Evolutionary conservation across 2,113 vertebrate genomes (phyloP).

Genomic region (Odobenus rosmarus): DNA sequence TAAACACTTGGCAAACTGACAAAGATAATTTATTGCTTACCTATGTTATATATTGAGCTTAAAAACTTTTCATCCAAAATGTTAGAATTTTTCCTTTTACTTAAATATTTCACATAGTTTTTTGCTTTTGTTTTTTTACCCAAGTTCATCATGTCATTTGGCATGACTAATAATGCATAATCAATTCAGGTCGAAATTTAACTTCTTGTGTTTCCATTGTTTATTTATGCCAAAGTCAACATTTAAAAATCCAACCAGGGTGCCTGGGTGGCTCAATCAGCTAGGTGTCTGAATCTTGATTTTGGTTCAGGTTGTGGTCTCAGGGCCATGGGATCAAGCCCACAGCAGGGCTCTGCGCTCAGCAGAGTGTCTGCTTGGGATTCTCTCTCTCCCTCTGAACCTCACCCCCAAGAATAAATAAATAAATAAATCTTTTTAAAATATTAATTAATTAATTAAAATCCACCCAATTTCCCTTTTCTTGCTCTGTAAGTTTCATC

Average conservation of each 20-base stretch:
- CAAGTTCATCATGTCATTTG: slow-evolving; percentile 1
- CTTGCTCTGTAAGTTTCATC: not conserved
- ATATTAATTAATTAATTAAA: not conserved
- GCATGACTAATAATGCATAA: slow-evolving; percentile 30
- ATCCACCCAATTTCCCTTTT: slow-evolving; percentile 43
- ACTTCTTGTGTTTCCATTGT: not conserved
- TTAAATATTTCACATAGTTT: slow-evolving; percentile 47
- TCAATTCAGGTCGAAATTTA: slow-evolving; percentile 20
- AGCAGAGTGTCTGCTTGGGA: not conserved
- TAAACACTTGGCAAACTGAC: slow-evolving; percentile 26
- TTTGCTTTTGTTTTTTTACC: not conserved
- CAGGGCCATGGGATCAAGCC: not conserved
- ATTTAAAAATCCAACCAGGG: not conserved
- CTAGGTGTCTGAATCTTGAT: not conserved
- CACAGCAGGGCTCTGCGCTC: not conserved
- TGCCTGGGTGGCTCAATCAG: not conserved
- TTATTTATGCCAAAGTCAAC: slow-evolving; percentile 43
- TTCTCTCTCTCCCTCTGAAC: not conserved
- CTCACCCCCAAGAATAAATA: not conserved
- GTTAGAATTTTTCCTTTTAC: slow-evolving; percentile 38
- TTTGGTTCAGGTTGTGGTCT: not conserved
- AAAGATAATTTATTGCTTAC: slow-evolving; percentile 26
- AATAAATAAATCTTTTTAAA: not conserved
- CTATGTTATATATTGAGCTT: slow-evolving; percentile 32
- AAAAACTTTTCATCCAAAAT: slow-evolving; percentile 58